phyloP scores from a whole-genome alignment of 2,888 invertebrate genomes.

The Pterobdella sp. region DNA sequence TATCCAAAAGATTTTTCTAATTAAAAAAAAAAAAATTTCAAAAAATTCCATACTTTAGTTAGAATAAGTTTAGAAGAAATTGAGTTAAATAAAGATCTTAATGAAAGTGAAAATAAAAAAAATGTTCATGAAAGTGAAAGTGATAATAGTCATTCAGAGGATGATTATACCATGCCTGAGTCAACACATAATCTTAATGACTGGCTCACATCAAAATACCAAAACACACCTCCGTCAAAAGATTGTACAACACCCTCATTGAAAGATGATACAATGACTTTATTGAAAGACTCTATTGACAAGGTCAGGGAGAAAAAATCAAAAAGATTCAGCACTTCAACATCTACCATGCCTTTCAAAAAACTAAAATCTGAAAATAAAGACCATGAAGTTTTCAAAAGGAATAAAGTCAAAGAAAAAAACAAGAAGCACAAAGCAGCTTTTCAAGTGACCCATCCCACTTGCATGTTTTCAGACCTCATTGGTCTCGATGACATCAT shows the following conservation, averaged over 20 bases:
- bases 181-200: conserved; percentile 8
- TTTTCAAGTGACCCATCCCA: conserved; percentile 1
- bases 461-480: conserved; percentile 3
- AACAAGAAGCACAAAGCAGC: not conserved
- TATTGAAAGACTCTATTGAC: too few species aligned
- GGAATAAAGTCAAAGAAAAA: not conserved
- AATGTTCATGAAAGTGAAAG: not conserved
- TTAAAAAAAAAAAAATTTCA: not conserved
- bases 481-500: not conserved
- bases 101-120: not conserved
- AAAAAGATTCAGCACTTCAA: not conserved
- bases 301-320: not conserved
- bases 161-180: conserved; percentile 10
- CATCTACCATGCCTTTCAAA: not conserved
- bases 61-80: not conserved
- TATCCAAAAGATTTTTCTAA: not conserved
- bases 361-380: not conserved
- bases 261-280: too few species aligned
- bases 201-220: not conserved
- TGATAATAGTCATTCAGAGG: not conserved
- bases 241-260: not conserved
- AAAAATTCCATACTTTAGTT: not conserved
- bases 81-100: not conserved
- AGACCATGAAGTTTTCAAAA: not conserved
- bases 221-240: not conserved